Evolutionary conservation across 1,140 invertebrate species (phyloP).

Genomic region (Zophobas atratus): DNA sequence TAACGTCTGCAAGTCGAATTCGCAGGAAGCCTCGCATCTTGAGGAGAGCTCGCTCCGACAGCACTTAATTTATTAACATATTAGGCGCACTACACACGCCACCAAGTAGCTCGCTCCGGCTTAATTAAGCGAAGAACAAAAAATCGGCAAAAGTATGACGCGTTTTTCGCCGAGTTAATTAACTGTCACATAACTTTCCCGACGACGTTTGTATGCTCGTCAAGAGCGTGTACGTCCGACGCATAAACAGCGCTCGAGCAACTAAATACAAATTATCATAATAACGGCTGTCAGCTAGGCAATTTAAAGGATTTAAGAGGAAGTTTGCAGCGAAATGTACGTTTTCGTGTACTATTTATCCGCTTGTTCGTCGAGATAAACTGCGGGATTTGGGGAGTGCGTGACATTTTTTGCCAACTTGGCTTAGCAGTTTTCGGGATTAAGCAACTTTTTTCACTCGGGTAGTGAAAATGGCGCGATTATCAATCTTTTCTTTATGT

Average conservation of each 20-base stretch:
- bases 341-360: conserved; percentile 37
- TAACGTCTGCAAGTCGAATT: conserved; percentile 3
- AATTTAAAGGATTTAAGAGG: conserved; percentile 30
- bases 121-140: background rate
- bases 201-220: conserved; percentile 20
- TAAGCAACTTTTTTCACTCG: conserved; percentile 29
- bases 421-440: conserved; percentile 17
- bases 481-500: conserved; percentile 1
- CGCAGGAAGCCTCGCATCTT: background rate
- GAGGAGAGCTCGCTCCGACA: conserved; percentile 2
- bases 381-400: conserved; percentile 45
- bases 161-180: conserved; percentile 19
- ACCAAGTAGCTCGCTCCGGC: background rate
- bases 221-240: conserved; percentile 20
- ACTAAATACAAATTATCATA: conserved; percentile 38
- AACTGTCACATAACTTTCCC: conserved; percentile 24
- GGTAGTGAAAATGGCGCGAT: background rate
- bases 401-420: conserved; percentile 49
- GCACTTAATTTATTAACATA: conserved; percentile 43
- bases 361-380: conserved; percentile 31
- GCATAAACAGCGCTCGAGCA: conserved; percentile 8
- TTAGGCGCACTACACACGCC: conserved; percentile 9
- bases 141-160: background rate
- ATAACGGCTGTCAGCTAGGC: conserved; percentile 23
- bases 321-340: conserved; percentile 35